Conservation (phyloP, 2,113 vertebrate genomes). For the Tenebrosternarchus preto region DNA sequence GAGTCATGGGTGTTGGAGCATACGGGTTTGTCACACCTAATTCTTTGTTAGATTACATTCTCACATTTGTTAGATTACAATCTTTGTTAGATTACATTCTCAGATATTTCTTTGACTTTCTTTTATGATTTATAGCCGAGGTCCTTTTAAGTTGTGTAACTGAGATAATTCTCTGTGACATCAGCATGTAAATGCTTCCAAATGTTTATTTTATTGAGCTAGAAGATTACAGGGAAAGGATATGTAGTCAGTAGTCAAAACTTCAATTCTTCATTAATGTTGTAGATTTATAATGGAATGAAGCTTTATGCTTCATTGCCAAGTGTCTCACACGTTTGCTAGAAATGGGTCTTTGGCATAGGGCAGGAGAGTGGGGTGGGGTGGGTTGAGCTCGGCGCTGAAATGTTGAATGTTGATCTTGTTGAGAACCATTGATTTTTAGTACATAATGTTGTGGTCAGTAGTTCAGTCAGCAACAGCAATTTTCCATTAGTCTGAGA, state of each 20-base stretch:
- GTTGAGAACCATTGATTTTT: constrained; percentile 25
- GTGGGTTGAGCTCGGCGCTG: background rate
- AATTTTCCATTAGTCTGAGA: constrained; percentile 37
- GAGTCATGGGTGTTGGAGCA: background rate
- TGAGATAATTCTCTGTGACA: background rate
- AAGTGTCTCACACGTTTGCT: constrained; percentile 7
- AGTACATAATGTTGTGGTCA: constrained; percentile 26
- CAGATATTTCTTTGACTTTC: background rate
- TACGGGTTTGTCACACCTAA: constrained; percentile 17
- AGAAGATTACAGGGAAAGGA: background rate
- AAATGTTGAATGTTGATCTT: constrained; percentile 8
- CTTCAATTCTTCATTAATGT: background rate
- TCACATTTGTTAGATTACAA: background rate
- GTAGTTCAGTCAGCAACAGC: constrained; percentile 20
- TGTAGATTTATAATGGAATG: background rate
- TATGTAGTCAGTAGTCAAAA: background rate
- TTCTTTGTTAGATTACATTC: background rate
- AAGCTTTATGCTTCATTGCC: background rate
- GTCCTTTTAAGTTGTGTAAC: background rate
- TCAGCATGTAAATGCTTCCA: too few species aligned
- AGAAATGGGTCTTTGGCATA: background rate
- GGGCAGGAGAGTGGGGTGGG: background rate
- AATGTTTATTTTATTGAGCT: background rate
- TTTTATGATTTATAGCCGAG: background rate
- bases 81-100: background rate